Evolutionary conservation across 2,888 invertebrate species (phyloP), one percentile per base, ranked within the genome.

Genomic region (Dryobota labecula): DNA sequence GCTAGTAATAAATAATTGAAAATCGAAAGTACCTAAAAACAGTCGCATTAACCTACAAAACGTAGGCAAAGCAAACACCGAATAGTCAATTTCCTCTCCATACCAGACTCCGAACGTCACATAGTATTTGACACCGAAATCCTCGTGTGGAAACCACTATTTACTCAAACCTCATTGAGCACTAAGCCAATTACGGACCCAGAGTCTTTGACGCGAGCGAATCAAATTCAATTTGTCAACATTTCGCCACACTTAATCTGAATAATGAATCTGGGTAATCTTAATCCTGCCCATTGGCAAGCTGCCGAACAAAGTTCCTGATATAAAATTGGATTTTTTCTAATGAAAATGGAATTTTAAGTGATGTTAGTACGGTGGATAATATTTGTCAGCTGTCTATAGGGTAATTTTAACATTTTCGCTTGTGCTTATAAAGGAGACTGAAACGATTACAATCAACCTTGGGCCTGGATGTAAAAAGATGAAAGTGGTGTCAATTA

Each of bases 211-310:
- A 91, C 85, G 85, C 85, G 85, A 86, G 84, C 78, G 78, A 81
- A 80, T 84, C 83, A 87, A 89, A 91, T 91, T 90, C 83, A 88
- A 92, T 92, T 90, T 90, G 85, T 90, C 90, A 89, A 87, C 87
- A 83, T 84, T 79, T 83, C 78, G 72, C 84, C 78, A 86, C 84
- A 86, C 83, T 80, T 85, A 84, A 87, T 89, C 86, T 85, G 83
- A 84, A 88, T 88, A 87, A 87, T 85, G 86, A 89, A 87, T 78
- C 82, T 69, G 76, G 84, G 84, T 88, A 87, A 89, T 89, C 88
- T 86, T 84, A 87, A 90, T 88, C 82, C 80, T 73, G 86, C 86
- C 87, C 88, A 84, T 80, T 78, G 78, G 66, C 75, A 67, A 75
- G 71, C 51, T 74, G 75, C 72, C 56, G 73, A 82, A 80, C 70